Evolutionary conservation across 2,113 vertebrate genomes (phyloP).

Genomic region (Colinus virginianus): DNA sequence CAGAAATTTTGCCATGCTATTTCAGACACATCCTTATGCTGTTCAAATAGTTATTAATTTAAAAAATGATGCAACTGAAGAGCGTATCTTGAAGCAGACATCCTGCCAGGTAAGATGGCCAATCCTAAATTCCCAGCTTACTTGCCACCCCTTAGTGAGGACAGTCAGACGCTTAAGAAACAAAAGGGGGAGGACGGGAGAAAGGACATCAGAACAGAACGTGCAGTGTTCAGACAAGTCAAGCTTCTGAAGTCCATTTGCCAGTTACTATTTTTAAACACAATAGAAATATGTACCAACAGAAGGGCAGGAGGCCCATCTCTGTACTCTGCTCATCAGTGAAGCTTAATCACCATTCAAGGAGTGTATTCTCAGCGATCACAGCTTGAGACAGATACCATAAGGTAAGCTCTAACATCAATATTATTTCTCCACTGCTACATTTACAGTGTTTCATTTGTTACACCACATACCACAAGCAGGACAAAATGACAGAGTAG

Average conservation of each 20-base stretch:
- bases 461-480: accelerated
- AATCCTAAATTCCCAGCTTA: background rate
- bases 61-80: background rate
- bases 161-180: background rate
- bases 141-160: background rate
- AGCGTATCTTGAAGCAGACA: background rate
- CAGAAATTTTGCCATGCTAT: accelerated
- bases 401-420: background rate
- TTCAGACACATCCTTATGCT: background rate
- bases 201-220: background rate
- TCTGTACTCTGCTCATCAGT: background rate
- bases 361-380: background rate
- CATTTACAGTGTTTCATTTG: background rate
- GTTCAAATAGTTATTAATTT: background rate
- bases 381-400: background rate
- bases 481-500: accelerated
- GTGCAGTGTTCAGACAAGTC: background rate
- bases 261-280: background rate
- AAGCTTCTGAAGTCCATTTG: background rate
- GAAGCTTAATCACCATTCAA: background rate
- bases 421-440: background rate
- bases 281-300: background rate
- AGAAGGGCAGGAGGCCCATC: background rate
- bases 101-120: background rate
- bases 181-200: background rate